phyloP scores from a whole-genome alignment of 2,113 vertebrate species.

The Ariopsis seemanni region DNA sequence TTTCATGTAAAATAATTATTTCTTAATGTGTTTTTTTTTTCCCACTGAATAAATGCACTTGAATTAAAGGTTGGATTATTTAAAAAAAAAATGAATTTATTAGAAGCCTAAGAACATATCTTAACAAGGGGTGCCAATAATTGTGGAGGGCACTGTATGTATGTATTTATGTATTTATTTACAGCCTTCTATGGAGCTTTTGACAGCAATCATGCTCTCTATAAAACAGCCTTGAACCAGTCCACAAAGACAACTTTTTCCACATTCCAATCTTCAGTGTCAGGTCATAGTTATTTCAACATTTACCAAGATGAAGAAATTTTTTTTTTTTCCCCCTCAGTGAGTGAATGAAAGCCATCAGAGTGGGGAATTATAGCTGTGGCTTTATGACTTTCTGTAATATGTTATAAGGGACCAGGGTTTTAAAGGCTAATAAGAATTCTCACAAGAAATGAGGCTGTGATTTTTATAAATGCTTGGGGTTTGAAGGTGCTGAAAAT shows the following conservation, averaged over 20 bases:
- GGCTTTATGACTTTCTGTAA: not conserved
- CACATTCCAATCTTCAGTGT: not conserved
- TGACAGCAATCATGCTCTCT: constrained; percentile 9
- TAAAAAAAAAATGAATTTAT: too few relatives aligned
- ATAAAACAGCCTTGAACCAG: constrained; percentile 16
- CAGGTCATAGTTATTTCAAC: constrained; percentile 9
- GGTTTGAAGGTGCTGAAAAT: not conserved
- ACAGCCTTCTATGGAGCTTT: not conserved
- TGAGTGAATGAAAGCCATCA: constrained; percentile 12
- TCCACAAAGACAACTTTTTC: not conserved
- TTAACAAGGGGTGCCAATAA: too few relatives aligned
- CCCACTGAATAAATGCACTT: too few relatives aligned
- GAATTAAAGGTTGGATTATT: too few relatives aligned
- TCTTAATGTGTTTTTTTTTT: too few relatives aligned
- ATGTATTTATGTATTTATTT: not conserved
- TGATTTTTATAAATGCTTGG: constrained; percentile 8
- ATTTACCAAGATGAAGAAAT: not conserved
- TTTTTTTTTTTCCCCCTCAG: not conserved
- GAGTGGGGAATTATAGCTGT: not conserved
- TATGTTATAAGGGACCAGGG: not conserved
- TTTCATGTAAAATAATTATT: too few relatives aligned
- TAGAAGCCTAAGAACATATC: too few relatives aligned
- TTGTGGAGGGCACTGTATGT: too few relatives aligned
- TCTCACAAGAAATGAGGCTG: constrained; percentile 3
- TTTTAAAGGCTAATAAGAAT: constrained; percentile 17